Conservation (phyloP, 53 echinoderm and acorn worm species). For the Mesocentrotus franciscanus region DNA sequence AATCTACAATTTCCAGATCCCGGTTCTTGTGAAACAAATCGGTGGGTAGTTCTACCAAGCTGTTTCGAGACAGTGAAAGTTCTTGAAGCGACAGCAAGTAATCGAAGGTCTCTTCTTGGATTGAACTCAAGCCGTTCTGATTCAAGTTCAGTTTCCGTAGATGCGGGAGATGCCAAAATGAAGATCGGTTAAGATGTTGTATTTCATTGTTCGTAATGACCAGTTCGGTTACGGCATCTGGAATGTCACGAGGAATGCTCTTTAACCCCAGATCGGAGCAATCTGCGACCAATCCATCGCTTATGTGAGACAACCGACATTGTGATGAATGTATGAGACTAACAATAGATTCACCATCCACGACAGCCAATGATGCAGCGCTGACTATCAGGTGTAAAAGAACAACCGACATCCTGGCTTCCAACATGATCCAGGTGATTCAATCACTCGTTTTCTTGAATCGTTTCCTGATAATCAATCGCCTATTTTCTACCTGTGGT, state of each 20-base stretch:
- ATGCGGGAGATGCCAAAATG: neutral
- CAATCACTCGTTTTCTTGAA: neutral
- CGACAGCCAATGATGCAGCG: neutral
- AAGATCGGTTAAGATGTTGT: neutral
- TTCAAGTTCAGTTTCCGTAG: neutral
- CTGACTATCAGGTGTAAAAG: neutral
- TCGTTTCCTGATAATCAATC: neutral
- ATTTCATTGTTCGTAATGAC: neutral
- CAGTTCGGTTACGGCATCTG: neutral
- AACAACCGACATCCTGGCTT: neutral
- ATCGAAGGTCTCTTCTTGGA: neutral
- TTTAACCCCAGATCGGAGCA: neutral
- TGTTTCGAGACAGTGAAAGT: neutral
- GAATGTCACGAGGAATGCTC: neutral
- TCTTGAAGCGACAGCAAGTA: neutral
- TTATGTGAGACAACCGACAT: constrained; percentile 11
- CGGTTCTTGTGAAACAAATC: neutral
- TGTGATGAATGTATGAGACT: neutral
- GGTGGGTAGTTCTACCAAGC: neutral
- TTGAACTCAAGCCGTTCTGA: neutral
- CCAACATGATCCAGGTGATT: neutral
- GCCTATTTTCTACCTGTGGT: neutral
- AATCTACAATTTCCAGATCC: neutral
- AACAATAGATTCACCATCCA: neutral
- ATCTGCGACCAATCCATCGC: constrained; percentile 14